These are phyloP conservation scores for Salticus scenicus DNA, from an alignment of 2,888 invertebrate genomes.

Conservation along the genomic window DNA sequence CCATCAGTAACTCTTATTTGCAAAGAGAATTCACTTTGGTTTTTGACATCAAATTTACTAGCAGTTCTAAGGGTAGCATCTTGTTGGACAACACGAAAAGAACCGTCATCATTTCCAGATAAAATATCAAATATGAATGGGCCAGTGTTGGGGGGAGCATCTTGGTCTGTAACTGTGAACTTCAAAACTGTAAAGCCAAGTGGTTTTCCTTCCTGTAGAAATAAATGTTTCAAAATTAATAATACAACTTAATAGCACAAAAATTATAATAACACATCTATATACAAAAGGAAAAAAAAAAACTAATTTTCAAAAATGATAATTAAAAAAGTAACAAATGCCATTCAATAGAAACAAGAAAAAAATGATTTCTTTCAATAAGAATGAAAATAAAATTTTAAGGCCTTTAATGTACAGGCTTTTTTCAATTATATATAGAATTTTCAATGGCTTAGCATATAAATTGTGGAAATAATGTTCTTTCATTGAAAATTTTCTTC, in stretches of 20 bases:
- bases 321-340: neutral
- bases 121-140: constrained; percentile 95
- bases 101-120: constrained; percentile 89
- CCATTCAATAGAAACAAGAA: neutral
- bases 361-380: too few species aligned
- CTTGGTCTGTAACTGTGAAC: constrained; percentile 87
- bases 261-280: neutral
- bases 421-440: too few species aligned
- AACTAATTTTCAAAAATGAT: neutral
- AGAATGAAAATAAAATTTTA: too few species aligned
- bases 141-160: constrained; percentile 86
- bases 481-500: too few species aligned
- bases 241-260: too few species aligned
- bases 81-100: constrained; percentile 87
- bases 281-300: too few species aligned
- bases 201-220: constrained; percentile 86
- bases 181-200: constrained; percentile 87
- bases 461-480: too few species aligned
- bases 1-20: constrained; percentile 92
- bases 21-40: constrained; percentile 86
- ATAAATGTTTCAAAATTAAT: neutral
- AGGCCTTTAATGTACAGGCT: too few species aligned
- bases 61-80: constrained; percentile 90
- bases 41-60: constrained; percentile 88
- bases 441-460: too few species aligned